Base-by-base conservation (phyloP, 1,140 invertebrate species). In the Nasonia giraulti region DNA sequence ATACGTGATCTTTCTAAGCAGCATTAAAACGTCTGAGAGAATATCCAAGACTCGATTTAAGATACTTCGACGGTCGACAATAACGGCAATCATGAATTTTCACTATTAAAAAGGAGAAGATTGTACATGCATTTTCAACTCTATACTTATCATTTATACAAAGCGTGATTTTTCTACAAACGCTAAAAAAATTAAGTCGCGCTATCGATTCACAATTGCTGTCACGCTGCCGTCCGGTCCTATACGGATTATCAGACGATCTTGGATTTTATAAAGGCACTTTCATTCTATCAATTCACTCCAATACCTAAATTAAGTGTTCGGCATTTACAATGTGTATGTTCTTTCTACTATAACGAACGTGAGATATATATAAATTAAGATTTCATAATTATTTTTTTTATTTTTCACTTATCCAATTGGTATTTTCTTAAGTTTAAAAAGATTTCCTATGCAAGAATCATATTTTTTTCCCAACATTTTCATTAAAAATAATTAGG, bases 261-360 rank as follows among this genome's bases (percentile, higher is more conserved):
- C 84, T 86, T 79, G n/a, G 85, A 85, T 89, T 90, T 89, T 77
- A 87, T 88, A 89, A 90, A 91, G 91, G 91, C 91, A 91, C 91
- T 91, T 91, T 89, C 86, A 87, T 79, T 89, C 86, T 89, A 87
- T 88, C 81, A 85, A 88, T 89, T 88, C 85, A 83, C 88, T 87
- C 86, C 50, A 74, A 80, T 66, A 79, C 68, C 66, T 33, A 78
- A 85, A 77, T 71, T 37, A 85, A 82, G 73, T 82, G 74, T 78
- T 78, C 74, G 66, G 62, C 79, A 78, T 78, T 17, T 82, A 82
- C 20, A 78, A 77, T 82, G 27, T 44, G 27, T 78, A 73, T 31
- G 12, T 78, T 23, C 2, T 20, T 80, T 50, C 40, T 2, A 11
- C n/a, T 47, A 37, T 5, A 74, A 55, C 8, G 20, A 81, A 81